phyloP scores from a whole-genome alignment of 2,888 invertebrate genomes.

The Agrotis ipsilon region DNA sequence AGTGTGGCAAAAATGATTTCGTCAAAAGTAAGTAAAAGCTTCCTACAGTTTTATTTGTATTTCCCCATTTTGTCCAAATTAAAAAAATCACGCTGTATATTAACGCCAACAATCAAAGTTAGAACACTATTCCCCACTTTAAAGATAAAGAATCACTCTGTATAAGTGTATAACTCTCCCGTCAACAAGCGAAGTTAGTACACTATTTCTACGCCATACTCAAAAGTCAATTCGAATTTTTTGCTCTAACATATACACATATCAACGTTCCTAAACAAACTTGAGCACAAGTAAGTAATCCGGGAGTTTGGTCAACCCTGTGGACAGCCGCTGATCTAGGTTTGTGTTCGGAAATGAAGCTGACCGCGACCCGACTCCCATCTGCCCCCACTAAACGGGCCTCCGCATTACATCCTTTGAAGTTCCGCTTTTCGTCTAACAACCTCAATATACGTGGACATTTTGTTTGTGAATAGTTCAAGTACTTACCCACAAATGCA shows the following conservation, averaged over 20 bases:
- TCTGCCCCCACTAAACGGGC: constrained; percentile 64
- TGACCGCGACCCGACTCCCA: constrained; percentile 64
- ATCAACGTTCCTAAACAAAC: constrained; percentile 32
- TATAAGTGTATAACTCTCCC: too few species aligned
- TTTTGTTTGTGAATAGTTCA: constrained; percentile 70
- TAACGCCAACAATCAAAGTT: too few species aligned
- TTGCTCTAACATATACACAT: constrained; percentile 5
- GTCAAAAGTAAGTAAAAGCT: too few species aligned
- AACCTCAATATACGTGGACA: constrained; percentile 68
- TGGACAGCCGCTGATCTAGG: constrained; percentile 57
- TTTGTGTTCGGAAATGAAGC: constrained; percentile 69
- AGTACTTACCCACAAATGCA: constrained; percentile 38
- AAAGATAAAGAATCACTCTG: too few species aligned
- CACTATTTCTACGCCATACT: not conserved
- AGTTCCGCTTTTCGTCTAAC: constrained; percentile 64
- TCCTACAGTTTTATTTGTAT: too few species aligned
- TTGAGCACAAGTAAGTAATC: constrained; percentile 42
- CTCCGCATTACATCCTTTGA: constrained; percentile 74
- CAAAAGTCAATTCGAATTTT: not conserved
- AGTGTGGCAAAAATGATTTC: too few species aligned
- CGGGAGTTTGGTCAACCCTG: constrained; percentile 55
- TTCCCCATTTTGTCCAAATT: too few species aligned
- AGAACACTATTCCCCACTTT: too few species aligned
- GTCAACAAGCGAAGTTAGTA: not conserved
- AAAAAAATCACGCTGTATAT: too few species aligned